Evolutionary conservation across 2,888 invertebrate species (phyloP), one percentile per base, ranked within the genome.

Genomic region (Diabrotica balteata): DNA sequence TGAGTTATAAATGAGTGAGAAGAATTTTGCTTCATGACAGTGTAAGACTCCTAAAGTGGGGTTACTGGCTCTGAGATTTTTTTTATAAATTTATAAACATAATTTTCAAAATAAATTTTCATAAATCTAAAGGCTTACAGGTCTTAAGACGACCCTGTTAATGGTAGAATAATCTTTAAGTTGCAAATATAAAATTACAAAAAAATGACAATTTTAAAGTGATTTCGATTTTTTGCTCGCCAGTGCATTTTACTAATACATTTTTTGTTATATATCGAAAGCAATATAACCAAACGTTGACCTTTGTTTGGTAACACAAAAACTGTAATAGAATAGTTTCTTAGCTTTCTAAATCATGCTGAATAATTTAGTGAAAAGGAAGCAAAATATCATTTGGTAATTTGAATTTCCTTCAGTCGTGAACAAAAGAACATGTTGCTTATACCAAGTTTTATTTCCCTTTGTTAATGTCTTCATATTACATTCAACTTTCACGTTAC

Each of bases 391-490:
- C 70, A 71, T 75, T 68, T 69, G 69, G 71, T 68, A 75, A 74
- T 75, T 74, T 70, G 65, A 69, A 72, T 72, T 73, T 76, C 72
- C 72, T 72, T 66, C 68, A 69, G 68, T 72, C 73, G 65, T 66
- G 66, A 73, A 76, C 75, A 76, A 76, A 76, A 73, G 75, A 75
- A 74, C 71, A 73, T 69, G 71, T 63, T 71, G 71, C 69, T 64
- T 72, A 71, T 67, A 66, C 43, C 44, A 67, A 67, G 55, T 70
- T 67, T 66, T 70, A 63, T 70, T 70, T 66, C 50, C 68, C 68
- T 75, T 73, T 70, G 68, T 74, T 72, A 49, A 66, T 60, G 57
- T 60, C 59, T 61, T 55, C 43, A 63, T 61, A 54, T 67, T 47
- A 66, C 70, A 67, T 68, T 69, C 54, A 63, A 53, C 71, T 71